phyloP scores from a whole-genome alignment of 53 echinoderm and acorn worm genomes.

The Holothuria leucospilota region DNA sequence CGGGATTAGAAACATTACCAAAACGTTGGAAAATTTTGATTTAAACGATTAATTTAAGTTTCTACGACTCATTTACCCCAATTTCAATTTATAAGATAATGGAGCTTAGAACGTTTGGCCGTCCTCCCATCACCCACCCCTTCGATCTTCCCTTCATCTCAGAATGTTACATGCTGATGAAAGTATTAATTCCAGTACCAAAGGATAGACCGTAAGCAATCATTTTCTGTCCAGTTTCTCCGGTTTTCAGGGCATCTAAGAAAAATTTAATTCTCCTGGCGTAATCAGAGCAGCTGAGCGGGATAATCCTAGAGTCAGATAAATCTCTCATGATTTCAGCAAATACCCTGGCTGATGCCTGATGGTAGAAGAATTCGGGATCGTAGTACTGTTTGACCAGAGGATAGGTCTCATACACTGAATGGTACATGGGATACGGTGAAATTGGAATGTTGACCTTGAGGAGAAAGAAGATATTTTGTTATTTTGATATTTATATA shows the following conservation, averaged over 20 bases:
- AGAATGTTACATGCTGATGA: no score
- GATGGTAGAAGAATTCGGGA: slow-evolving; percentile 76
- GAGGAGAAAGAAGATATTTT: background rate
- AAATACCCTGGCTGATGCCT: slow-evolving; percentile 68
- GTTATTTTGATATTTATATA: no score
- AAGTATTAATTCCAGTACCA: slow-evolving; percentile 33
- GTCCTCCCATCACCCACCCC: no score
- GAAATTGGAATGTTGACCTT: slow-evolving; percentile 54
- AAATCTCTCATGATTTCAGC: slow-evolving; percentile 74
- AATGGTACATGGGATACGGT: slow-evolving; percentile 83
- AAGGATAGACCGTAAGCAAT: slow-evolving; percentile 60
- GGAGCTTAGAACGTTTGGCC: no score
- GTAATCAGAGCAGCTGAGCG: slow-evolving; percentile 75
- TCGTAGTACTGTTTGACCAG: slow-evolving; percentile 76
- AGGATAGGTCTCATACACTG: slow-evolving; percentile 82
- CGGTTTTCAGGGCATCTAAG: slow-evolving; percentile 58
- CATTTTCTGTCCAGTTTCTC: slow-evolving; percentile 67
- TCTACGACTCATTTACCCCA: no score
- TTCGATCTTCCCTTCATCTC: no score
- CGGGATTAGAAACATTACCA: no score
- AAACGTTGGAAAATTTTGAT: no score
- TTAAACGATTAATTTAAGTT: no score
- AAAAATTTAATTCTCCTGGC: slow-evolving; percentile 67
- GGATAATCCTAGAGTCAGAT: slow-evolving; percentile 79
- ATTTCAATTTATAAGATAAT: no score